phyloP scores from a whole-genome alignment of 2,113 vertebrate species.

The Corythoichthys intestinalis region DNA sequence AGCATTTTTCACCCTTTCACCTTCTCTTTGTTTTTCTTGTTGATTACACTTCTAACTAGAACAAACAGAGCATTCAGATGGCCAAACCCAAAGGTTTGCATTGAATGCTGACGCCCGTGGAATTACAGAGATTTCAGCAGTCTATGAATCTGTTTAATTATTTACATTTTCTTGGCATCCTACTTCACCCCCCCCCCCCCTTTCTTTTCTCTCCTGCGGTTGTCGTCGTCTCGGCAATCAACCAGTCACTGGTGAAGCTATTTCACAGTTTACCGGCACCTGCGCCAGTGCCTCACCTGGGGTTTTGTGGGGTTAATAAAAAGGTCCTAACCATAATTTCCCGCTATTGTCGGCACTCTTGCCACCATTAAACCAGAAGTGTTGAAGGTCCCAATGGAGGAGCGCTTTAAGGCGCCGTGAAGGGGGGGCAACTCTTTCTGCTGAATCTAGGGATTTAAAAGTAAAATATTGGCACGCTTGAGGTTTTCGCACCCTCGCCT shows the following conservation, averaged over 20 bases:
- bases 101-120: not conserved
- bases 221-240: conserved; percentile 55
- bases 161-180: conserved; percentile 62
- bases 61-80: not conserved
- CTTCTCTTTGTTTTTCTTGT: not conserved
- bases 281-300: conserved; percentile 65
- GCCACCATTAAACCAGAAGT: conserved; percentile 75
- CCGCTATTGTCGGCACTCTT: conserved; percentile 59
- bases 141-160: conserved; percentile 68
- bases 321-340: conserved; percentile 77
- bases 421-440: conserved; percentile 46
- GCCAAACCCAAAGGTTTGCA: not conserved
- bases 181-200: conserved; percentile 35
- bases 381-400: conserved; percentile 68
- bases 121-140: conserved; percentile 23
- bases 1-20: not conserved
- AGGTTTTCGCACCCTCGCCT: not conserved
- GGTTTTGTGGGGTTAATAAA: conserved; percentile 80
- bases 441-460: conserved; percentile 9
- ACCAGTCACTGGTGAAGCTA: conserved; percentile 71
- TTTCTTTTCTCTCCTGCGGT: conserved; percentile 23
- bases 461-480: not conserved
- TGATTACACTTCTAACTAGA: not conserved
- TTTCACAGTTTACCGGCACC: conserved; percentile 86
- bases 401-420: conserved; percentile 67